Conservation (phyloP, 1,140 invertebrate genomes). For the Drosophila murphyi region DNA sequence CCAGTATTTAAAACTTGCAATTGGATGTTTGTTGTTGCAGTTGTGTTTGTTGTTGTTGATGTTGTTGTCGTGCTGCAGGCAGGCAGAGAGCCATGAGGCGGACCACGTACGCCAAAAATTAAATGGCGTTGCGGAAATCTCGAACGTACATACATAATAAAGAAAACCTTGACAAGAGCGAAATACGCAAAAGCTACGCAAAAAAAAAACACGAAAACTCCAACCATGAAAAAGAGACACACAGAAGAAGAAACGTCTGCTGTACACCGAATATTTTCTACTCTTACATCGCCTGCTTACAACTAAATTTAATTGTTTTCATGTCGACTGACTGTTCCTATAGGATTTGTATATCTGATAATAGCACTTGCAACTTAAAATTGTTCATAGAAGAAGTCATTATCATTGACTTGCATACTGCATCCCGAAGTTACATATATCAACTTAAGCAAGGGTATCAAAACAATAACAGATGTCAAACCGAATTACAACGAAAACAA, state of each 20-base stretch:
- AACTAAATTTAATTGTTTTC: too few species aligned
- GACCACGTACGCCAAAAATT: constrained; percentile 74
- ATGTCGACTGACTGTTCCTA: too few species aligned
- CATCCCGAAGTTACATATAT: too few species aligned
- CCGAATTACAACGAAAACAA: constrained; percentile 8
- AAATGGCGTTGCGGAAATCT: constrained; percentile 79
- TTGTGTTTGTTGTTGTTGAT: constrained; percentile 1
- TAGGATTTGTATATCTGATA: too few species aligned
- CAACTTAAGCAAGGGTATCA: too few species aligned
- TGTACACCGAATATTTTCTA: too few species aligned
- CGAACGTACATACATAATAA: constrained; percentile 33
- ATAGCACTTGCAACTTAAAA: too few species aligned
- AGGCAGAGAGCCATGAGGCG: constrained; percentile 55
- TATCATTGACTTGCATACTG: too few species aligned
- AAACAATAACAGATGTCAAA: constrained; percentile 20
- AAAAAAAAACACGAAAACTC: constrained; percentile 30
- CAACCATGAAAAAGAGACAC: constrained; percentile 13
- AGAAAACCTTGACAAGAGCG: constrained; percentile 59
- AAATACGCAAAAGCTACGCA: constrained; percentile 25
- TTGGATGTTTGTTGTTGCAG: background rate
- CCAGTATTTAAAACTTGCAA: constrained; percentile 10
- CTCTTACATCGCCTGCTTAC: too few species aligned
- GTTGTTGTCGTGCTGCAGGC: constrained; percentile 13
- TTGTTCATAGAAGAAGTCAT: too few species aligned
- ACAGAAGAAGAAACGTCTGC: too few species aligned